Base-by-base conservation (phyloP, 2,797 vertebrate species). In the Steatocranus sp. region DNA sequence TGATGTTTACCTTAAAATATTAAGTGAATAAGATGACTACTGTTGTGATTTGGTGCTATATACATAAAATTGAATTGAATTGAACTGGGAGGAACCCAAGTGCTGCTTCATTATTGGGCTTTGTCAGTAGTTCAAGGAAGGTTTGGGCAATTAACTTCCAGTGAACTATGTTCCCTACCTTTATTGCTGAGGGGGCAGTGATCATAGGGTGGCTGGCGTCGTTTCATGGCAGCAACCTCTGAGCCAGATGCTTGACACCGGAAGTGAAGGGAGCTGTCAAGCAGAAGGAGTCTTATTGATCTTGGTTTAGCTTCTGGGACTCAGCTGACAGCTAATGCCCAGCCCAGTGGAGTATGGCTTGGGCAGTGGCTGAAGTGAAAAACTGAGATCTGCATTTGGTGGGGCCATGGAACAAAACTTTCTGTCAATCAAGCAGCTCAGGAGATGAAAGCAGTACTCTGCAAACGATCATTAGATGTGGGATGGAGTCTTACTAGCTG, bases 231-330 rank as follows among this genome's bases (percentile, higher is more conserved):
- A 46, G 10, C 15, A 73, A 30, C 25, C 41, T 70, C 15, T 18
- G 0, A 48, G 43, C 23, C 4, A 46, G 14, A 70, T 46, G 0
- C 38, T 70, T 27, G 6, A 70, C 41, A 8, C 10, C 0, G 1
- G 23, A 73, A 48, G 41, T 48, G 23, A 70, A 12, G 3, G 23
- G 38, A 70, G 41, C 41, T 70, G 41, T 30, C 6, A 46, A 48
- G 41, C 66, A 11, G 23, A 43, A 68, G 63, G 10, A 12, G 15
- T 46, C 66, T 25, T 46, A 27, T 46, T 70, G 66, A 41, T 23
- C 63, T 25, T 68, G 20, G 5, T 36, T 43, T 68, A 25, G 63
- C 61, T 68, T 27, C 12, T 43, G 41, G 25, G 66, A 48, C 23
- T 70, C 15, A 1, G 23, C 41, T 70, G 66, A 70, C 41, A 46